These are phyloP conservation scores for Anastrepha obliqua DNA, from an alignment of 1,140 invertebrate species.

Conservation along the genomic window DNA sequence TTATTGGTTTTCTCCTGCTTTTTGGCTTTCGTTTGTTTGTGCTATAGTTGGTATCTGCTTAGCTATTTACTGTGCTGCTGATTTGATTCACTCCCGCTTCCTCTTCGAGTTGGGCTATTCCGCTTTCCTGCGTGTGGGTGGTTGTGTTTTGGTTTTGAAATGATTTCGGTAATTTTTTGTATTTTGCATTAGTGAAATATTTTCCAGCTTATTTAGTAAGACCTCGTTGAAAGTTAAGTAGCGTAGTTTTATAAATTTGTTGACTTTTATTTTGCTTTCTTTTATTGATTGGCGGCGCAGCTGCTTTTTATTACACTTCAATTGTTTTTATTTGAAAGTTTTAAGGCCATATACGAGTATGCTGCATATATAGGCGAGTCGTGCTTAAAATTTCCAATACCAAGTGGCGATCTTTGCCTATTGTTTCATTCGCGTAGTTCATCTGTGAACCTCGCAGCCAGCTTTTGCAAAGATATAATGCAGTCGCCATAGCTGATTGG, in stretches of 20 bases:
- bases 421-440: too few species aligned
- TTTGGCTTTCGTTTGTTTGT: background rate
- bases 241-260: background rate
- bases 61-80: background rate
- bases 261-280: background rate
- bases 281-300: background rate
- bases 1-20: background rate
- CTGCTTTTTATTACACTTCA: background rate
- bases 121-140: background rate
- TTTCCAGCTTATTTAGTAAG: slow-evolving; percentile 32
- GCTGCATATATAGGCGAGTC: background rate
- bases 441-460: too few species aligned
- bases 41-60: background rate
- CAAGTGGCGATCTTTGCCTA: too few species aligned
- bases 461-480: too few species aligned
- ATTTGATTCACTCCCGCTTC: background rate
- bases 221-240: background rate
- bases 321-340: background rate
- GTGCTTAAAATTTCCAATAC: too few species aligned
- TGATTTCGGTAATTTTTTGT: slow-evolving; percentile 42
- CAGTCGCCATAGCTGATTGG: too few species aligned
- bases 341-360: background rate
- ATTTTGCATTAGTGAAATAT: slow-evolving; percentile 21
- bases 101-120: background rate
- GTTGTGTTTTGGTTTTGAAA: background rate